Percentiles rank a stretch among this genome's conserved stretches.
phyloP scores from a whole-genome alignment of 2,113 vertebrate species.

The Nesogale talazaci region DNA sequence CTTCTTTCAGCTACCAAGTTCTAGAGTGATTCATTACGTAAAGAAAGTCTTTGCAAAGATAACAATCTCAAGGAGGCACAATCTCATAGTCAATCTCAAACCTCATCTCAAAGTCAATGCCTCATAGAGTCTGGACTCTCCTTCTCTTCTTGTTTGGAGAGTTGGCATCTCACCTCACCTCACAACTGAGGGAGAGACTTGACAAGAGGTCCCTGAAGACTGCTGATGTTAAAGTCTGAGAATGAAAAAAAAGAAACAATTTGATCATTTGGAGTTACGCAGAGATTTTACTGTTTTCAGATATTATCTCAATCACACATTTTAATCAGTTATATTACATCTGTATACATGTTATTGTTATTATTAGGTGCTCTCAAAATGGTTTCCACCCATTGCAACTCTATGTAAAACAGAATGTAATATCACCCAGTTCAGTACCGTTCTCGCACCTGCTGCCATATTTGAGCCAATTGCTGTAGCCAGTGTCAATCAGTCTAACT shows the following conservation, averaged over 20 bases:
- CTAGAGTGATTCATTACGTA: neutral
- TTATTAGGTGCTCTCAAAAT: too few species aligned
- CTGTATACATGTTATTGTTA: neutral
- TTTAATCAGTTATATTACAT: neutral
- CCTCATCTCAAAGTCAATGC: neutral
- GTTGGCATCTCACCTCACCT: neutral
- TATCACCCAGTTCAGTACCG: too few species aligned
- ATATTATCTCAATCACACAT: neutral
- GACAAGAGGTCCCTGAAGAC: neutral
- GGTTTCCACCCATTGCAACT: too few species aligned
- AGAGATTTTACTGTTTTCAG: neutral
- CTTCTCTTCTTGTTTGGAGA: neutral
- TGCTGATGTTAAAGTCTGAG: neutral
- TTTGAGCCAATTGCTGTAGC: too few species aligned
- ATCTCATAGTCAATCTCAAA: too few species aligned
- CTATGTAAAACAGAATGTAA: too few species aligned
- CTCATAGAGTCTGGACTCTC: neutral
- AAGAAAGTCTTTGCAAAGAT: neutral
- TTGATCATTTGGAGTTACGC: neutral
- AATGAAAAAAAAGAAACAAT: neutral
- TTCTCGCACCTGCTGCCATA: too few species aligned
- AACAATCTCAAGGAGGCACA: neutral
- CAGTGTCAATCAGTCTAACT: too few species aligned
- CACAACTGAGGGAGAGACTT: neutral
- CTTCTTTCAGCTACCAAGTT: neutral